phyloP scores from a whole-genome alignment of 2,113 vertebrate genomes.

The Misgurnus mizolepis region DNA sequence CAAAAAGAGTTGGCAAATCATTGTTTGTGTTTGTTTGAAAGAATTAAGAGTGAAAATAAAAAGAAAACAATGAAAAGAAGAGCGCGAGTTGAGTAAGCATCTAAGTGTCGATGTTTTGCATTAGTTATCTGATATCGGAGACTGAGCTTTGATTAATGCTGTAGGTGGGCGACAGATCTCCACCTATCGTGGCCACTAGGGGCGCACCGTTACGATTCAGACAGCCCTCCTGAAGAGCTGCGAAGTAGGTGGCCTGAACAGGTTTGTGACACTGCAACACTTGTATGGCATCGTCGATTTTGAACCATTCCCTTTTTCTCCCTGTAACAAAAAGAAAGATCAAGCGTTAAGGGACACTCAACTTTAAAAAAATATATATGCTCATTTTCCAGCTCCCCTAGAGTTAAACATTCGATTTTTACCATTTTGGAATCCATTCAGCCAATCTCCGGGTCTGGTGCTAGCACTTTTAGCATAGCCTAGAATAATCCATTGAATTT shows the following conservation, averaged over 20 bases:
- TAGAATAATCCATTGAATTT: too few relatives aligned
- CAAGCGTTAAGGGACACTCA: constrained; percentile 13
- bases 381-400: too few relatives aligned
- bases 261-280: constrained; percentile 96
- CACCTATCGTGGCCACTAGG: constrained; percentile 80
- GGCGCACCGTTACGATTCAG: constrained; percentile 94
- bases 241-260: constrained; percentile 95
- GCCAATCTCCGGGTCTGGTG: too few relatives aligned
- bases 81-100: constrained; percentile 74
- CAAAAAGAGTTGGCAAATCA: constrained; percentile 74
- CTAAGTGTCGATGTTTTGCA: constrained; percentile 66
- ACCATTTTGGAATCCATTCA: too few relatives aligned
- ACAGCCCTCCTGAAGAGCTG: constrained; percentile 88
- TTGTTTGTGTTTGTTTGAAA: constrained; percentile 60
- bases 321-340: constrained; percentile 74
- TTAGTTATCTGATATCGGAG: constrained; percentile 97
- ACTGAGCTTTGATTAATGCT: constrained; percentile 86
- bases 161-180: constrained; percentile 81
- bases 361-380: too few relatives aligned
- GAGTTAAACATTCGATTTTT: too few relatives aligned
- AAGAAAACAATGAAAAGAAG: constrained; percentile 68
- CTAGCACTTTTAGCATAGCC: too few relatives aligned
- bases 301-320: constrained; percentile 99
- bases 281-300: constrained; percentile 91
- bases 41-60: constrained; percentile 36